These are phyloP conservation scores for Eulithis testata DNA, from an alignment of 2,888 invertebrate species.

Conservation along the genomic window DNA sequence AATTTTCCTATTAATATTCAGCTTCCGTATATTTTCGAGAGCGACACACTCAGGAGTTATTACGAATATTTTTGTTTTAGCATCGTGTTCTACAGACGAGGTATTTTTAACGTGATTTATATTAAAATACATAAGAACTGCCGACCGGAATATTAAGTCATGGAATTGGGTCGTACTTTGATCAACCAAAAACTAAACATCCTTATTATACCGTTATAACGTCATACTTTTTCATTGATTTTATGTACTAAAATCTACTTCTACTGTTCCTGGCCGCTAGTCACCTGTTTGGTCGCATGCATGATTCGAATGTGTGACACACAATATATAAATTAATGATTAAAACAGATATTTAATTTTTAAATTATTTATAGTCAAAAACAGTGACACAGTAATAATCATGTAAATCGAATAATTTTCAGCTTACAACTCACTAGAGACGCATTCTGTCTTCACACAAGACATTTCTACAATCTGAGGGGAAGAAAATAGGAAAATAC, in stretches of 20 bases:
- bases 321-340: no score
- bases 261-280: no score
- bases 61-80: constrained; percentile 27
- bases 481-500: constrained; percentile 81
- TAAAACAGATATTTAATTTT: no score
- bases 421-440: constrained; percentile 25
- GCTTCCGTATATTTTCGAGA: constrained; percentile 34
- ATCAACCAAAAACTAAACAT: no score
- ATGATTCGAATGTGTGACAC: no score
- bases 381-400: neutral
- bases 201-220: no score
- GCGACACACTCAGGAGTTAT: constrained; percentile 32
- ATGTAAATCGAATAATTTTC: constrained; percentile 19
- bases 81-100: constrained; percentile 26
- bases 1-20: constrained; percentile 46
- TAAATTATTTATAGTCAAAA: neutral
- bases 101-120: constrained; percentile 26
- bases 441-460: constrained; percentile 48
- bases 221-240: no score
- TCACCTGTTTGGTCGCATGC: no score
- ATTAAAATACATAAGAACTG: constrained; percentile 2
- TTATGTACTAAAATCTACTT: no score
- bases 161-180: constrained; percentile 6
- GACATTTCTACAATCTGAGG: constrained; percentile 55
- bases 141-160: constrained; percentile 2